Evolutionary conservation across 1,140 invertebrate species (phyloP).

Genomic region (Hestina assimilis): DNA sequence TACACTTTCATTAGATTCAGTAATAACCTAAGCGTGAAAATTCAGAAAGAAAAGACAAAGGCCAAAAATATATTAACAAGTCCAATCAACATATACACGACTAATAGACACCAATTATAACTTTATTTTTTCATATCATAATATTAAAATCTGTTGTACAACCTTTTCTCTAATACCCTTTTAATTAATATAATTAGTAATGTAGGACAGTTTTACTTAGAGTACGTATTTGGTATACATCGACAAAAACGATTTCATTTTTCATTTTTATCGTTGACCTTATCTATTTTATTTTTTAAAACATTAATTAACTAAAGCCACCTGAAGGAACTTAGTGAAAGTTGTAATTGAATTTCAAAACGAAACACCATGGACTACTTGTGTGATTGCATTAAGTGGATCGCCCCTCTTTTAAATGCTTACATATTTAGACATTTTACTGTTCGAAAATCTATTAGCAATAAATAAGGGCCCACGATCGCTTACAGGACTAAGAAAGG

Average conservation of each 20-base stretch:
- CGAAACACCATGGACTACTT: conserved; percentile 32
- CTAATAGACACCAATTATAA: background rate
- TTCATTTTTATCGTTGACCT: conserved; percentile 19
- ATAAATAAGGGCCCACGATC: conserved; percentile 70
- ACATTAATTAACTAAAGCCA: conserved; percentile 24
- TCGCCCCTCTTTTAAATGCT: conserved; percentile 55
- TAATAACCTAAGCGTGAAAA: too few relatives aligned
- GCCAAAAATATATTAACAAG: too few relatives aligned
- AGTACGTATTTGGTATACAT: conserved; percentile 5
- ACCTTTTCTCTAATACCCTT: conserved; percentile 3
- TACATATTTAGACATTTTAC: conserved; percentile 52
- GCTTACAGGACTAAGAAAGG: conserved; percentile 68
- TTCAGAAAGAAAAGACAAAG: too few relatives aligned
- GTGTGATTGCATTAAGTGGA: conserved; percentile 52
- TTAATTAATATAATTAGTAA: conserved; percentile 18
- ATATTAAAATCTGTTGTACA: background rate
- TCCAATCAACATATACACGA: too few relatives aligned
- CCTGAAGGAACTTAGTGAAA: conserved; percentile 27
- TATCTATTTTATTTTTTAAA: conserved; percentile 24
- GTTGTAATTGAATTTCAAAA: conserved; percentile 42
- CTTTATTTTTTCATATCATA: background rate
- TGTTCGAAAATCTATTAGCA: conserved; percentile 71
- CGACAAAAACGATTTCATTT: conserved; percentile 22
- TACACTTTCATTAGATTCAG: too few relatives aligned
- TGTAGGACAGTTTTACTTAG: conserved; percentile 16